Conservation (phyloP, 37 sponge, comb jelly and placozoan species). For the Beroe ovata region DNA sequence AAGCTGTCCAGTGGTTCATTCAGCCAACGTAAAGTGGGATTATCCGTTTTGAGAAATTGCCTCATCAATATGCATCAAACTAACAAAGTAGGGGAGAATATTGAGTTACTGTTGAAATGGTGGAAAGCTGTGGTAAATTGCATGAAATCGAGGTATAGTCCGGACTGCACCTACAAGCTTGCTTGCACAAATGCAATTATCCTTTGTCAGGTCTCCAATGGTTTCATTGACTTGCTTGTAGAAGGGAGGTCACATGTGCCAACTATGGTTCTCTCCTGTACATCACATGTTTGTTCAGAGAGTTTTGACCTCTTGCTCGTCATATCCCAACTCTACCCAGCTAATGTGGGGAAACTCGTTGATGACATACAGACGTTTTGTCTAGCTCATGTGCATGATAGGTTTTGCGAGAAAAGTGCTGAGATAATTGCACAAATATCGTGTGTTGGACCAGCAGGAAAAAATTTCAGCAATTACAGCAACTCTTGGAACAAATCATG, state of each 20-base stretch:
- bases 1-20: background rate
- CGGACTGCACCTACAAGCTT: constrained; percentile 15
- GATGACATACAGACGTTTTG: constrained; percentile 2
- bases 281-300: constrained; percentile 14
- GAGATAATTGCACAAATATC: constrained; percentile 4
- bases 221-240: constrained; percentile 22
- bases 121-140: constrained; percentile 55
- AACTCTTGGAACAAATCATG: background rate
- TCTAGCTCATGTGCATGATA: background rate
- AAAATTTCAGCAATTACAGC: background rate
- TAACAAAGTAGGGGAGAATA: background rate
- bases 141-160: constrained; percentile 20
- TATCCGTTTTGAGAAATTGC: constrained; percentile 7
- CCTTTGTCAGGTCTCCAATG: background rate
- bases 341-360: constrained; percentile 17
- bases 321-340: background rate
- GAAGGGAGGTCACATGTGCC: constrained; percentile 46
- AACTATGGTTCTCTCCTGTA: background rate
- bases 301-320: background rate
- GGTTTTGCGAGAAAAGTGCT: background rate
- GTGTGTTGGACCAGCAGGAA: constrained; percentile 56
- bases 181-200: constrained; percentile 1
- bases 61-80: background rate
- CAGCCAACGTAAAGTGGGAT: constrained; percentile 1
- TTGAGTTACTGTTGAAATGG: constrained; percentile 29